phyloP scores from a whole-genome alignment of 2,113 vertebrate species.

The Otis tarda region DNA sequence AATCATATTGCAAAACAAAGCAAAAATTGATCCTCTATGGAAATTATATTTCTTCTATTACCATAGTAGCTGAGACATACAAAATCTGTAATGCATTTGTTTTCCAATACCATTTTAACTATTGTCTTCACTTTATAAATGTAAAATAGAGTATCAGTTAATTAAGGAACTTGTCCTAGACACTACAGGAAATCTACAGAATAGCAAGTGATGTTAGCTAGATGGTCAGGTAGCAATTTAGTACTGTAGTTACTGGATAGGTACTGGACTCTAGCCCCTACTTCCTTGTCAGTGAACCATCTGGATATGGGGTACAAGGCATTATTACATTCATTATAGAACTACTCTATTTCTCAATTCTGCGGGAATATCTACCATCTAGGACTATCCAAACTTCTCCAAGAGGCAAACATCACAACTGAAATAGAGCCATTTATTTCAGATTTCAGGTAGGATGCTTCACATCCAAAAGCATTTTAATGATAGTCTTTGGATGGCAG shows the following conservation, averaged over 20 bases:
- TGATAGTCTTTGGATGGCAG: not conserved
- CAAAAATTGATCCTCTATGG: slow-evolving; percentile 13
- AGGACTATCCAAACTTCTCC: not conserved
- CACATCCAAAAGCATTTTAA: not conserved
- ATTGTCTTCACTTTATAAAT: not conserved
- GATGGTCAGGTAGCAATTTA: not conserved
- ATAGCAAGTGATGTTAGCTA: not conserved
- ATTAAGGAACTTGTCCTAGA: not conserved
- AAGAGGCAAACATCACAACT: not conserved
- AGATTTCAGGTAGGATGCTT: not conserved
- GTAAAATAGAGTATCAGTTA: not conserved
- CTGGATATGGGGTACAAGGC: not conserved
- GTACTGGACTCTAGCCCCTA: not conserved
- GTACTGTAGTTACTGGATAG: not conserved
- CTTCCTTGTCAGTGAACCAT: not conserved
- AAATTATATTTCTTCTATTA: slow-evolving; percentile 15
- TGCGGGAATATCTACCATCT: not conserved
- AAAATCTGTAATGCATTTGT: slow-evolving; percentile 5
- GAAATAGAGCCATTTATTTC: not conserved
- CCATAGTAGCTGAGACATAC: not conserved
- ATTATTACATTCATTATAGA: not conserved
- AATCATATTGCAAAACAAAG: slow-evolving; percentile 32
- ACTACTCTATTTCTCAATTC: not conserved
- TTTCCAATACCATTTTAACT: not conserved
- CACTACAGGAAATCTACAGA: not conserved